These are phyloP conservation scores for Chlorospingus semifuscus DNA, from an alignment of 2,797 vertebrate genomes.

Conservation along the genomic window DNA sequence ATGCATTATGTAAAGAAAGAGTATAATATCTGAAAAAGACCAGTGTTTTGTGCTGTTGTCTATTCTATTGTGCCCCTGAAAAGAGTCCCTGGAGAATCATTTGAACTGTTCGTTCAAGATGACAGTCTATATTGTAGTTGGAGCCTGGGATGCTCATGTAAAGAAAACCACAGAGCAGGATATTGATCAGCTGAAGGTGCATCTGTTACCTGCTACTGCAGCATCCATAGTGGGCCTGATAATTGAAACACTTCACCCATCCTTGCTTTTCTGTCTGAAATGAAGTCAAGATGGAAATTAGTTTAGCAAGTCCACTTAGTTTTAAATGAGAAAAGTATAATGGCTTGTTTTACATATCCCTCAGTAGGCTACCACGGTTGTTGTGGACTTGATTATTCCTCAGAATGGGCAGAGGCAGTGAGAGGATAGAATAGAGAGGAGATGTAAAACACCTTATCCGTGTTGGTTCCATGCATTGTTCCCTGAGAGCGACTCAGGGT, in stretches of 20 bases:
- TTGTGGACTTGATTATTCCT: background rate
- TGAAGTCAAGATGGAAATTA: background rate
- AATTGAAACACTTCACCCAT: background rate
- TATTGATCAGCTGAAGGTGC: background rate
- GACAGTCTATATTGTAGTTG: background rate
- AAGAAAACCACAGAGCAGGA: background rate
- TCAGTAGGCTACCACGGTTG: background rate
- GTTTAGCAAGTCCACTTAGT: background rate
- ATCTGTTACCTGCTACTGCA: background rate
- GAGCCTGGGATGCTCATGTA: background rate
- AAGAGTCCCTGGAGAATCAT: background rate
- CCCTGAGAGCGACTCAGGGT: background rate
- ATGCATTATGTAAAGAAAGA: background rate
- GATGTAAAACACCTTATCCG: background rate
- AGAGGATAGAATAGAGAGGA: background rate
- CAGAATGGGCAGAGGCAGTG: background rate
- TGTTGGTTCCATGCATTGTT: background rate
- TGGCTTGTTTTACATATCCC: background rate
- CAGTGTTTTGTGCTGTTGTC: background rate
- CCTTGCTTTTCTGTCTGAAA: background rate
- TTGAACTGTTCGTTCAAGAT: background rate
- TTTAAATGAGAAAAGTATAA: conserved; percentile 7
- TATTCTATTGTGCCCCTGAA: background rate
- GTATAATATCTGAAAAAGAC: background rate
- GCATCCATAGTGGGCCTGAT: background rate